A percentile compares a stretch with the other conserved stretches of the same genome.
phyloP scores from a whole-genome alignment of 2,888 invertebrate species.

The Drosophila kuntzei region DNA sequence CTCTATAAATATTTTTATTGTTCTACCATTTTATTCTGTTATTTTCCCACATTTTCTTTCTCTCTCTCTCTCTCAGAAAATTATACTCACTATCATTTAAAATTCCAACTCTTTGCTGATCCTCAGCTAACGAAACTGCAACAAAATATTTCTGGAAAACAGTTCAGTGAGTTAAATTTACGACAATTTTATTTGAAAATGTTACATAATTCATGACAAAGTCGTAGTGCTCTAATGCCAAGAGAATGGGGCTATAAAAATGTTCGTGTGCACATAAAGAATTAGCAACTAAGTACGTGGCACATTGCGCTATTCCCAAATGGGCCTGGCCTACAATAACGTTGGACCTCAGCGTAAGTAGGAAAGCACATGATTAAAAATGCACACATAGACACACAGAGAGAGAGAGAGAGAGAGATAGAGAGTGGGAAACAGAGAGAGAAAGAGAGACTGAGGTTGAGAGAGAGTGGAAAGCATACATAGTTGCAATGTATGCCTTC shows the following conservation, averaged over 20 bases:
- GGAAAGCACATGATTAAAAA: conserved; percentile 78
- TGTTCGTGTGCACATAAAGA: conserved; percentile 76
- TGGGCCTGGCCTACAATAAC: conserved; percentile 66
- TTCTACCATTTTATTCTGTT: too few species aligned
- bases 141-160: neutral
- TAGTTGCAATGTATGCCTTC: conserved; percentile 40
- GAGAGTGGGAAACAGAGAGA: neutral
- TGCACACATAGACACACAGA: conserved; percentile 53
- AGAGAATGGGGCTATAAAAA: conserved; percentile 47
- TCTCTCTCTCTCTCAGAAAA: neutral
- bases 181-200: conserved; percentile 14
- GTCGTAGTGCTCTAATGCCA: conserved; percentile 10
- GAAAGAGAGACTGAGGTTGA: neutral
- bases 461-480: conserved; percentile 14
- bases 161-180: neutral
- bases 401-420: conserved; percentile 5
- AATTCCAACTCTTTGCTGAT: neutral
- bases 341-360: conserved; percentile 62
- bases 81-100: too few species aligned
- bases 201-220: conserved; percentile 28
- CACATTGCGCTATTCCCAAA: conserved; percentile 71
- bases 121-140: neutral
- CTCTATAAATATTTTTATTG: too few species aligned
- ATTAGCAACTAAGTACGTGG: conserved; percentile 77
- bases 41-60: too few species aligned